These are phyloP conservation scores for Threskiornis aethiopicus DNA, from an alignment of 2,797 vertebrate genomes.

Conservation along the genomic window DNA sequence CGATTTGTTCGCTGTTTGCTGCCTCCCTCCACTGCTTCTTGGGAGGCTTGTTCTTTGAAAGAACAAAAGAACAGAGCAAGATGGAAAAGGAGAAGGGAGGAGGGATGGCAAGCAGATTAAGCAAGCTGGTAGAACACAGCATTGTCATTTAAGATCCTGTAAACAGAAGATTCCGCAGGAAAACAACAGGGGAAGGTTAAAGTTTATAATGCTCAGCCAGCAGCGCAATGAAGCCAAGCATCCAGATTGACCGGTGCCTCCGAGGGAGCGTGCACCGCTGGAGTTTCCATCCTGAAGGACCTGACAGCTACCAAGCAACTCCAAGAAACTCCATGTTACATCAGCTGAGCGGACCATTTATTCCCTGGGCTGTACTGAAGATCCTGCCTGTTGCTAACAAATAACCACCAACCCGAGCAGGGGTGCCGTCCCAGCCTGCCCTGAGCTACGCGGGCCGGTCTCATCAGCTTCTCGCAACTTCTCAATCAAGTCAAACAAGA, in stretches of 20 bases:
- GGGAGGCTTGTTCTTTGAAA: slow-evolving; percentile 11
- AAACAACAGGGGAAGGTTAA: not conserved
- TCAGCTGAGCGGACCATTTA: not conserved
- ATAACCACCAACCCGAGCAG: fast-evolving
- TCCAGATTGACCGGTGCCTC: not conserved
- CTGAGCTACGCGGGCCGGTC: fast-evolving
- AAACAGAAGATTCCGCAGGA: not conserved
- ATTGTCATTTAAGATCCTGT: not conserved
- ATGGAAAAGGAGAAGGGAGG: slow-evolving; percentile 10
- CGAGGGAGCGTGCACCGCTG: fast-evolving
- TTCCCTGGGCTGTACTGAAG: not conserved
- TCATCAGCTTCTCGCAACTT: not conserved
- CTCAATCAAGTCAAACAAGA: not conserved
- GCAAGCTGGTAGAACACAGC: not conserved
- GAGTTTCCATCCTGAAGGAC: not conserved
- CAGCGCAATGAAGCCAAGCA: not conserved
- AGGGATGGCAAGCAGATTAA: not conserved
- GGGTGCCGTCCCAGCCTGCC: not conserved
- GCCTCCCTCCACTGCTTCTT: not conserved
- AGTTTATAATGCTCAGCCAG: not conserved
- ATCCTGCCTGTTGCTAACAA: not conserved
- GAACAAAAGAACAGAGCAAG: slow-evolving; percentile 30
- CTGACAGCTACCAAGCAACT: not conserved
- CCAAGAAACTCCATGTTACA: not conserved
- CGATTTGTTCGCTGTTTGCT: not conserved